These are phyloP conservation scores for Fregetta grallaria DNA, from an alignment of 2,113 vertebrate genomes.

Conservation along the genomic window DNA sequence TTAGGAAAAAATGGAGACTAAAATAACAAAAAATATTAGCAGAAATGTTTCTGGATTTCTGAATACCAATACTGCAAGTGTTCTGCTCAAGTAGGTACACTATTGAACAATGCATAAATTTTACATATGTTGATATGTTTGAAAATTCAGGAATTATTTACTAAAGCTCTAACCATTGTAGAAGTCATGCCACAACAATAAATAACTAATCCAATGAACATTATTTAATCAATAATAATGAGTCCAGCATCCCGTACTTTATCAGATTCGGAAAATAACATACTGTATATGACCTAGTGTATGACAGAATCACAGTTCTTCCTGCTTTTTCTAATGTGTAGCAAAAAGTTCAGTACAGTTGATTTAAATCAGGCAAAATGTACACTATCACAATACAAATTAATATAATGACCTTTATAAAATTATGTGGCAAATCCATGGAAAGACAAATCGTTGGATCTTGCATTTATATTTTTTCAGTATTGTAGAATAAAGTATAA, in stretches of 20 bases:
- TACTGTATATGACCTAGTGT: neutral
- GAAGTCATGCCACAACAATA: neutral
- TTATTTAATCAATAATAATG: neutral
- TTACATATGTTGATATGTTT: neutral
- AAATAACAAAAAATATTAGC: neutral
- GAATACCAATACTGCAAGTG: neutral
- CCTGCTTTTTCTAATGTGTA: neutral
- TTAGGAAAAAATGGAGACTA: neutral
- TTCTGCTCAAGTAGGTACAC: neutral
- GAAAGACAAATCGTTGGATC: neutral
- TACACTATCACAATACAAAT: neutral
- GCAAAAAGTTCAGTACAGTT: neutral
- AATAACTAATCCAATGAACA: too few species aligned
- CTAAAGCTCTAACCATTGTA: neutral
- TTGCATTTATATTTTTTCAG: neutral
- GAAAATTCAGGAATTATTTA: neutral
- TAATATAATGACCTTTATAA: neutral
- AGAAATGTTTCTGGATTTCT: neutral
- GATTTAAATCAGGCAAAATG: neutral
- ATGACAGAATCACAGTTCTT: neutral
- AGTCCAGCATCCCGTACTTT: neutral
- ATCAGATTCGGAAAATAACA: neutral
- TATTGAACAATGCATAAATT: rapidly evolving
- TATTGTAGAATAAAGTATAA: neutral
- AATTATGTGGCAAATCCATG: neutral